Conservation (phyloP, 2,113 vertebrate species). For the Corythoichthys intestinalis region DNA sequence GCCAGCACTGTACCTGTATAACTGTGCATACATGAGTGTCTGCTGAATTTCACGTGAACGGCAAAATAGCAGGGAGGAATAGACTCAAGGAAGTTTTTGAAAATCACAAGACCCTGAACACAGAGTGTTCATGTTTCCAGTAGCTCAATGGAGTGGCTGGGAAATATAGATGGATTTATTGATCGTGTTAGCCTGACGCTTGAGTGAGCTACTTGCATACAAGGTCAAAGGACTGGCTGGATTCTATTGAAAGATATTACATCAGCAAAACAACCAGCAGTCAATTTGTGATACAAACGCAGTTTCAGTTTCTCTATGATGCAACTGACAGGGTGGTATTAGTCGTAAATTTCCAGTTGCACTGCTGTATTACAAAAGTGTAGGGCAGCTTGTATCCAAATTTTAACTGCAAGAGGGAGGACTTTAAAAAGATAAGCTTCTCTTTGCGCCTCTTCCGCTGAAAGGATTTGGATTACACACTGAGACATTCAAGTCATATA, state of each 20-base stretch:
- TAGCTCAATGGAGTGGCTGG: slow-evolving; percentile 9
- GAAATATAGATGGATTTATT: slow-evolving; percentile 19
- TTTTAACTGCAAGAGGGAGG: slow-evolving; percentile 31
- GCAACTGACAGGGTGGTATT: not conserved
- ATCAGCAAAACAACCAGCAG: slow-evolving; percentile 30
- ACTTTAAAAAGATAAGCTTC: slow-evolving; percentile 43
- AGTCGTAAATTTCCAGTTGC: not conserved
- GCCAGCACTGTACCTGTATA: too few relatives aligned
- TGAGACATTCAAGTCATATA: slow-evolving; percentile 22
- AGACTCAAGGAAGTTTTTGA: not conserved
- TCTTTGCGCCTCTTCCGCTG: slow-evolving; percentile 26
- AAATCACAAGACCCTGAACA: slow-evolving; percentile 12
- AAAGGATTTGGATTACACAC: slow-evolving; percentile 51
- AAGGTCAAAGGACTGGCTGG: slow-evolving; percentile 16
- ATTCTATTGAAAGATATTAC: slow-evolving; percentile 25
- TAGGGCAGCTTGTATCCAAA: slow-evolving; percentile 21
- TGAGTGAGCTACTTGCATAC: slow-evolving; percentile 10
- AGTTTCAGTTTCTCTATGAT: not conserved
- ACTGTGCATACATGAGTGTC: not conserved
- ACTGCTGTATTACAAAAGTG: slow-evolving; percentile 21
- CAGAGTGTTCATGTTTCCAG: slow-evolving; percentile 18
- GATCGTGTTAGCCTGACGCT: slow-evolving; percentile 6
- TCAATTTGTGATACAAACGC: slow-evolving; percentile 13
- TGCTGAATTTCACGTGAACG: not conserved
- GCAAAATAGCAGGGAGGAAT: not conserved